A percentile compares a stretch with the other conserved stretches of the same genome.
Evolutionary conservation across 1,140 invertebrate genomes (phyloP).

Genomic region (Ceratina japonica): DNA sequence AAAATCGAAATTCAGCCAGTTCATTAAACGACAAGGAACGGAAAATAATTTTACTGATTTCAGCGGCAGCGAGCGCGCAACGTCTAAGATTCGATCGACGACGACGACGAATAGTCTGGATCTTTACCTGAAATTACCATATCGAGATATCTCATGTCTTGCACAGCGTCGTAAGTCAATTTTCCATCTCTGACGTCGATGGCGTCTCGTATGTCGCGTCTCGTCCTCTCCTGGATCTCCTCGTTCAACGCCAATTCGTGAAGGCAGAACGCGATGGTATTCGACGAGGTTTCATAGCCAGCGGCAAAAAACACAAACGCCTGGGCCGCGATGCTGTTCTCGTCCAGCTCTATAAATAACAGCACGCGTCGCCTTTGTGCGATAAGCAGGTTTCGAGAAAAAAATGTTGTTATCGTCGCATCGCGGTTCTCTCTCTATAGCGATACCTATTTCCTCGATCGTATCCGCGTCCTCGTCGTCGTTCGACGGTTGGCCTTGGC

Average conservation of each 20-base stretch:
- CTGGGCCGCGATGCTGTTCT: constrained; percentile 83
- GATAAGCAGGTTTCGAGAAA: neutral
- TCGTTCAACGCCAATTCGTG: constrained; percentile 85
- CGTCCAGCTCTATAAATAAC: constrained; percentile 77
- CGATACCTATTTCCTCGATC: constrained; percentile 69
- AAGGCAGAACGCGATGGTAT: constrained; percentile 83
- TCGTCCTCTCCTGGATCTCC: constrained; percentile 83
- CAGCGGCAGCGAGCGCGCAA: no score
- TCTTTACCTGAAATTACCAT: constrained; percentile 80
- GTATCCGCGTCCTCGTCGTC: no score
- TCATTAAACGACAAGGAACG: no score
- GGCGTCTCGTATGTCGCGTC: constrained; percentile 82
- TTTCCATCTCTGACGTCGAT: constrained; percentile 75
- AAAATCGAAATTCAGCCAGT: neutral
- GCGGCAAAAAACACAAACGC: constrained; percentile 86
- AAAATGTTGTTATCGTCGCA: neutral
- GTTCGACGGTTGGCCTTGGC: constrained; percentile 46
- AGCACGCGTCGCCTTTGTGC: neutral
- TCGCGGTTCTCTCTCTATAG: no score
- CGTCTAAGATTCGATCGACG: no score
- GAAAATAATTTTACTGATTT: no score
- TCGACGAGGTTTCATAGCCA: constrained; percentile 89
- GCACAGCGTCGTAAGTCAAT: constrained; percentile 82
- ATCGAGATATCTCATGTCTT: constrained; percentile 83
- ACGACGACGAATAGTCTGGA: neutral